These are phyloP conservation scores for Tachina lurida DNA, from an alignment of 2,888 invertebrate species.

Conservation along the genomic window DNA sequence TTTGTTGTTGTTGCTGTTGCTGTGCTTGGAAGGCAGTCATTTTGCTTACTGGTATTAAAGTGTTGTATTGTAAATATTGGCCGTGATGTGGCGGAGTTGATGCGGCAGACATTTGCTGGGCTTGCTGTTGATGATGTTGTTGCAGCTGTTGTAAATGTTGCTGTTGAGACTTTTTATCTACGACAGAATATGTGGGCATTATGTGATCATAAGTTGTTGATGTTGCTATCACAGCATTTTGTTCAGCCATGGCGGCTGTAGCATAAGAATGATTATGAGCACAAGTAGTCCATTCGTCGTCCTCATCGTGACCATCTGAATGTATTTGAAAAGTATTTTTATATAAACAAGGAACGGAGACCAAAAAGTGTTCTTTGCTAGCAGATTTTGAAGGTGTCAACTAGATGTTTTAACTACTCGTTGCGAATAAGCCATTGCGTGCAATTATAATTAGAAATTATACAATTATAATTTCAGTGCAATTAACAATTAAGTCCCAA, in stretches of 20 bases:
- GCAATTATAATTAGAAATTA: too few relatives aligned
- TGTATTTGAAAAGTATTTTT: background rate
- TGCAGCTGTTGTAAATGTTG: conserved; percentile 75
- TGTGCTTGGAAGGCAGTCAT: conserved; percentile 79
- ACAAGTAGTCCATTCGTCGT: conserved; percentile 83
- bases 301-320: conserved; percentile 82
- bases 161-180: conserved; percentile 80
- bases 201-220: conserved; percentile 81
- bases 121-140: conserved; percentile 73
- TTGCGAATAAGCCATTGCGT: too few relatives aligned
- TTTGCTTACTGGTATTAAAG: conserved; percentile 82
- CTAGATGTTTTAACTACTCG: too few relatives aligned
- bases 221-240: conserved; percentile 81
- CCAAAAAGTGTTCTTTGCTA: background rate
- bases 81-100: conserved; percentile 76
- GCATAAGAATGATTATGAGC: conserved; percentile 82
- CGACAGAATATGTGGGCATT: conserved; percentile 81
- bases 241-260: conserved; percentile 82
- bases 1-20: conserved; percentile 77
- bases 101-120: conserved; percentile 73
- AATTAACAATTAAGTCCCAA: too few relatives aligned
- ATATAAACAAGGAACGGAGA: background rate
- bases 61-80: conserved; percentile 82
- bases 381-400: too few relatives aligned
- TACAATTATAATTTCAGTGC: too few relatives aligned